Evolutionary conservation across 2,888 invertebrate species (phyloP), one percentile per base, ranked within the genome.

Genomic region (Crossocerus cetratus): DNA sequence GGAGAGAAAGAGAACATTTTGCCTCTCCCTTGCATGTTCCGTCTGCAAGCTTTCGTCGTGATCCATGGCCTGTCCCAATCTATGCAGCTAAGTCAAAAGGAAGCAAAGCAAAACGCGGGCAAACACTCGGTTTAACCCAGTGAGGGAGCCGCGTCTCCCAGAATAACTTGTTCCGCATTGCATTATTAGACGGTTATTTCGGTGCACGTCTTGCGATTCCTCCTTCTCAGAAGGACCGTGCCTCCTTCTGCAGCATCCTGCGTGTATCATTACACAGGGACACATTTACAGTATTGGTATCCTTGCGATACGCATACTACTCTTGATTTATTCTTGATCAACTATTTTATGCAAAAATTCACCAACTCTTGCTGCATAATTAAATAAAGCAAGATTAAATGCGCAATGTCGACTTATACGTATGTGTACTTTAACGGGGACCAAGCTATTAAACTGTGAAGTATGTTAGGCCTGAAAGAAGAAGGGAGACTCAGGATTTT

Each of bases 91-190:
- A 79, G 78, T 81, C 78, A 85, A 86, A 87, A 86, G 75, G 77
- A 83, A 85, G 80, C 83, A 85, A 86, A 86, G 81, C 82, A 77
- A 85, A 85, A 82, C 75, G 78, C 78, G 82, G 77, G 83, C 85
- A 83, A 86, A 83, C 82, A 82, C 83, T 85, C 81, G 82, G 81
- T 81, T 86, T 88, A 88, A 87, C 86, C 88, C 85, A 87, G 83
- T 87, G 84, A 83, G 83, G 78, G 81, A 75, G 80, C 81, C 83
- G 84, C 84, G 81, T 67, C 81, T 84, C 82, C 88, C 82, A 84
- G 86, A 90, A 90, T 89, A 88, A 87, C 88, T 87, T 86, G 88
- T 89, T 89, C 88, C 88, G 88, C 87, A 86, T 88, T 88, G 88
- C 88, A 87, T 88, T 90, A 89, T 88, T 88, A 86, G 88, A 85